phyloP scores from a whole-genome alignment of 2,113 vertebrate genomes.

The Nerophis lumbriciformis region DNA sequence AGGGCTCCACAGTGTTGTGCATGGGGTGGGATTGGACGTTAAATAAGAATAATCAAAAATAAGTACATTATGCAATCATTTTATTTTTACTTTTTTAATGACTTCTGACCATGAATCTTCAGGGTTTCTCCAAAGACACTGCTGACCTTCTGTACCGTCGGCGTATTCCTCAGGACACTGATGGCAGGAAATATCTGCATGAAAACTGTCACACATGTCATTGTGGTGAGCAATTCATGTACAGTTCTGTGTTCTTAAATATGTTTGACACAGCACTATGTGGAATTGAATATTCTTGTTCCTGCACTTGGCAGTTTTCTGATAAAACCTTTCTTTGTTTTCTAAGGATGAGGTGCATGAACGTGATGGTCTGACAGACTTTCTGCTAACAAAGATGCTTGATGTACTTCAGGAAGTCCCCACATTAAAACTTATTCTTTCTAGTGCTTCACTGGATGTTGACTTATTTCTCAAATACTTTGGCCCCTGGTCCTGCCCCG shows the following conservation, averaged over 20 bases:
- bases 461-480: conserved; percentile 89
- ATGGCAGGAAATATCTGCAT: conserved; percentile 85
- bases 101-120: conserved; percentile 17
- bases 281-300: background rate
- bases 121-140: conserved; percentile 94
- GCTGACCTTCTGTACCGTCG: conserved; percentile 92
- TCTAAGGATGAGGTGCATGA: conserved; percentile 94
- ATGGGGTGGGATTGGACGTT: too few species aligned
- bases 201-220: conserved; percentile 87
- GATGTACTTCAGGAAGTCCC: conserved; percentile 80
- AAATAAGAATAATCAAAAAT: too few species aligned
- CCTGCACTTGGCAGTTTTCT: background rate
- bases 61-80: too few species aligned
- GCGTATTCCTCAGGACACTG: conserved; percentile 85
- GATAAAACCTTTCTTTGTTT: conserved; percentile 1
- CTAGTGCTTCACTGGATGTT: conserved; percentile 87
- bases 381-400: conserved; percentile 88
- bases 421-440: conserved; percentile 85
- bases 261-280: background rate
- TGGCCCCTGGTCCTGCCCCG: conserved; percentile 76
- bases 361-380: conserved; percentile 91
- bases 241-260: background rate
- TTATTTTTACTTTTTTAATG: conserved; percentile 68
- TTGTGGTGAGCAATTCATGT: conserved; percentile 80
- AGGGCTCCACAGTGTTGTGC: too few species aligned